Evolutionary conservation across 2,113 vertebrate species (phyloP).

Genomic region (Lampris megalopsis): DNA sequence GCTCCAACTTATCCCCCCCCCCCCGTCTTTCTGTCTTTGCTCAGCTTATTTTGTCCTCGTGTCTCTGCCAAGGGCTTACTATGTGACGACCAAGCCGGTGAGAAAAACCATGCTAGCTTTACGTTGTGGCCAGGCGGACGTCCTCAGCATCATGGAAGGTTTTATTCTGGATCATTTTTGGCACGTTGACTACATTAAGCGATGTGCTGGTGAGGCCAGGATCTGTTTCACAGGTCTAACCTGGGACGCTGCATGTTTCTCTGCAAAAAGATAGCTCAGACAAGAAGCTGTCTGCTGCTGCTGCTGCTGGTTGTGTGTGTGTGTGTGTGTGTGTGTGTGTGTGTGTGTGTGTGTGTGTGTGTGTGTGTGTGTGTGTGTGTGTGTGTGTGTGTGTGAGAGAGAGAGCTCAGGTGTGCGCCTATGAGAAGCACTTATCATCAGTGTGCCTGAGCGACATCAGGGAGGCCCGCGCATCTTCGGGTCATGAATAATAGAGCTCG

Average conservation of each 20-base stretch:
- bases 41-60: constrained; percentile 21
- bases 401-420: neutral
- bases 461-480: constrained; percentile 36
- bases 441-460: constrained; percentile 40
- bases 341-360: constrained; percentile 22
- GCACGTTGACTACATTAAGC: constrained; percentile 8
- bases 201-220: constrained; percentile 15
- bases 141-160: neutral
- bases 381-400: constrained; percentile 42
- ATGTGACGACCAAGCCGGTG: constrained; percentile 1
- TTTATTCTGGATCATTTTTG: constrained; percentile 11
- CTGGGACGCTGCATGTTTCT: constrained; percentile 75
- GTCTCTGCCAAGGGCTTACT: constrained; percentile 15
- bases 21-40: neutral
- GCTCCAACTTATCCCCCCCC: constrained; percentile 10
- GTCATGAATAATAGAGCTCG: constrained; percentile 73
- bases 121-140: neutral
- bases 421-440: constrained; percentile 57
- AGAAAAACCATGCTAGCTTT: neutral
- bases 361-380: constrained; percentile 55
- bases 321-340: constrained; percentile 27
- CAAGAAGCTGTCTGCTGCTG: constrained; percentile 49
- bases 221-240: constrained; percentile 58
- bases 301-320: neutral
- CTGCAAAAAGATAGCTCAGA: constrained; percentile 60